These are phyloP conservation scores for Isoperla grammatica DNA, from an alignment of 2,888 invertebrate genomes.

Conservation along the genomic window DNA sequence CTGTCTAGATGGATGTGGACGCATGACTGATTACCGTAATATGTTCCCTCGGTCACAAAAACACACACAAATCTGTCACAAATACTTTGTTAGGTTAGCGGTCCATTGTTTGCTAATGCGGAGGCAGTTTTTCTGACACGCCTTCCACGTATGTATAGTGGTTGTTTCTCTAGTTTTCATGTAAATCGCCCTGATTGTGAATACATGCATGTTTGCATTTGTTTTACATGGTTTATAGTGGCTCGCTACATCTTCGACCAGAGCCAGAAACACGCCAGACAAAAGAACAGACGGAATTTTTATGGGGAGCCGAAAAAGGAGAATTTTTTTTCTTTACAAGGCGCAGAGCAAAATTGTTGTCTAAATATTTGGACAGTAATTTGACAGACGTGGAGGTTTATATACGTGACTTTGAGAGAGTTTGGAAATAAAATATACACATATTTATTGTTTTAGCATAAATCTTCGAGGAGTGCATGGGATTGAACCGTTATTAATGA, in stretches of 20 bases:
- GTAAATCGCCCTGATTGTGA: conserved; percentile 16
- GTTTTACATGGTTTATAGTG: conserved; percentile 15
- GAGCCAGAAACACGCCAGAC: not conserved
- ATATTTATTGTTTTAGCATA: no score
- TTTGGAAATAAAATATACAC: no score
- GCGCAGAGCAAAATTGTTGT: not conserved
- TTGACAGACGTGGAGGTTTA: not conserved
- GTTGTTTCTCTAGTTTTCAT: conserved; percentile 4
- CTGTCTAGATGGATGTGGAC: no score
- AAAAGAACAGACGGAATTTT: conserved; percentile 6
- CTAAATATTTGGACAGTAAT: conserved; percentile 8
- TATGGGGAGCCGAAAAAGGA: not conserved
- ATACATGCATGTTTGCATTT: conserved; percentile 15
- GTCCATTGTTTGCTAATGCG: conserved; percentile 10
- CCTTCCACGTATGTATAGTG: not conserved
- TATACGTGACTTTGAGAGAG: no score
- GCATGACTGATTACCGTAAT: no score
- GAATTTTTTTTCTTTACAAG: not conserved
- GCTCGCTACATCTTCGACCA: conserved; percentile 1
- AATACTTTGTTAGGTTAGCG: not conserved
- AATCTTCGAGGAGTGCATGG: no score
- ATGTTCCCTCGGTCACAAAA: no score
- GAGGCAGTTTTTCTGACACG: not conserved
- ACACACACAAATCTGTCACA: conserved; percentile 1
- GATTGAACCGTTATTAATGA: no score